Evolutionary conservation across 2,113 vertebrate species (phyloP).

Genomic region (Corvus moneduloides): DNA sequence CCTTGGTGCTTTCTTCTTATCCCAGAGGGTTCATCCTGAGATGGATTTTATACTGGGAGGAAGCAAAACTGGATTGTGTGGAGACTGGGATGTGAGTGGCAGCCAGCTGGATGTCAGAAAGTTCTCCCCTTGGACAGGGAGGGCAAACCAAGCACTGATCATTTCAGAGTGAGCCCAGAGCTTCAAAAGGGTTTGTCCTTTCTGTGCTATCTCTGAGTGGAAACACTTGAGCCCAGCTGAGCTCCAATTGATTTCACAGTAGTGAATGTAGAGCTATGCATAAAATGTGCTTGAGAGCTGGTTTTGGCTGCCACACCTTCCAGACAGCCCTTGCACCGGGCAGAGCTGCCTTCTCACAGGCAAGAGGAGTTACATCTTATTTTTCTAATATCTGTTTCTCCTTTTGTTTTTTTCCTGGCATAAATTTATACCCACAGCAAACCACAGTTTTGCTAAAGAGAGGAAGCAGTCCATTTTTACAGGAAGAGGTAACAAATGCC

Average conservation of each 20-base stretch:
- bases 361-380: neutral
- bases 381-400: slow-evolving; percentile 26
- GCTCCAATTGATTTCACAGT: neutral
- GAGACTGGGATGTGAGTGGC: neutral
- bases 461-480: slow-evolving; percentile 19
- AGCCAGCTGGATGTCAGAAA: neutral
- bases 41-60: neutral
- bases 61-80: neutral
- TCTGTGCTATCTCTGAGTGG: neutral
- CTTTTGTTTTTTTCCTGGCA: neutral
- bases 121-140: neutral
- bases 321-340: neutral
- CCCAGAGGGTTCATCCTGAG: neutral
- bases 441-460: neutral
- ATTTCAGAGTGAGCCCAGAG: neutral
- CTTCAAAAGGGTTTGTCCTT: neutral
- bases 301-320: neutral
- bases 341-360: neutral
- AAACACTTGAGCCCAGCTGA: neutral
- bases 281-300: neutral
- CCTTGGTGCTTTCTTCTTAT: neutral
- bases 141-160: neutral
- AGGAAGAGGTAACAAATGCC: slow-evolving; percentile 8
- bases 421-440: neutral
- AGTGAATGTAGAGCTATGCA: neutral